These are phyloP conservation scores for Pachypanchax playfairii DNA, from an alignment of 2,113 vertebrate genomes.

Conservation along the genomic window DNA sequence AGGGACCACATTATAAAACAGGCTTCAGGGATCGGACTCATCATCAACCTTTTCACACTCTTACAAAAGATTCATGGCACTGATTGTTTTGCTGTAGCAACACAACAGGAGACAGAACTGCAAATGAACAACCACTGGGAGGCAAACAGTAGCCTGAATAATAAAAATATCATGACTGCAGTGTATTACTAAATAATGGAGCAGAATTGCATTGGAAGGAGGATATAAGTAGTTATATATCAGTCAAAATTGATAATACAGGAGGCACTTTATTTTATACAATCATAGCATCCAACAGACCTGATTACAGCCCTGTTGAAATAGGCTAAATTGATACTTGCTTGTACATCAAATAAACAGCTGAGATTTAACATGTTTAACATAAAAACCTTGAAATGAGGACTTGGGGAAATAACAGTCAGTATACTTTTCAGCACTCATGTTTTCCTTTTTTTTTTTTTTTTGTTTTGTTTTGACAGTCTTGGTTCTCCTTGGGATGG, in stretches of 20 bases:
- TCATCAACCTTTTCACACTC: conserved; percentile 65
- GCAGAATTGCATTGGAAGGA: not conserved
- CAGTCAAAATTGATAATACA: not conserved
- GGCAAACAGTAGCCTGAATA: conserved; percentile 43
- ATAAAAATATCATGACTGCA: conserved; percentile 27
- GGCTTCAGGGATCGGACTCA: conserved; percentile 57
- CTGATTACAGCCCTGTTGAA: not conserved
- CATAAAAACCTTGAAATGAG: not conserved
- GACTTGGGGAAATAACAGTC: not conserved
- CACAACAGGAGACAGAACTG: conserved; percentile 50
- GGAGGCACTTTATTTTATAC: not conserved
- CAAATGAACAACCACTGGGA: conserved; percentile 52
- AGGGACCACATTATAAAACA: conserved; percentile 54
- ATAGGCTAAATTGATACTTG: not conserved
- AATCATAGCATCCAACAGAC: not conserved
- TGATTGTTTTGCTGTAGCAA: conserved; percentile 61
- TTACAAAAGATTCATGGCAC: conserved; percentile 72
- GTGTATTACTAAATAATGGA: conserved; percentile 29
- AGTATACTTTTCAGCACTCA: too few relatives aligned
- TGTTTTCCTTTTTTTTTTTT: too few relatives aligned
- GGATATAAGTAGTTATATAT: not conserved
- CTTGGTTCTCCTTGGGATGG: not conserved
- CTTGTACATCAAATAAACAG: not conserved
- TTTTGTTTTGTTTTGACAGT: not conserved
- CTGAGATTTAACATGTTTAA: not conserved